A percentile compares a stretch with the other conserved stretches of the same genome.
phyloP scores from a whole-genome alignment of 2,113 vertebrate genomes.

The Hippocampus zosterae region DNA sequence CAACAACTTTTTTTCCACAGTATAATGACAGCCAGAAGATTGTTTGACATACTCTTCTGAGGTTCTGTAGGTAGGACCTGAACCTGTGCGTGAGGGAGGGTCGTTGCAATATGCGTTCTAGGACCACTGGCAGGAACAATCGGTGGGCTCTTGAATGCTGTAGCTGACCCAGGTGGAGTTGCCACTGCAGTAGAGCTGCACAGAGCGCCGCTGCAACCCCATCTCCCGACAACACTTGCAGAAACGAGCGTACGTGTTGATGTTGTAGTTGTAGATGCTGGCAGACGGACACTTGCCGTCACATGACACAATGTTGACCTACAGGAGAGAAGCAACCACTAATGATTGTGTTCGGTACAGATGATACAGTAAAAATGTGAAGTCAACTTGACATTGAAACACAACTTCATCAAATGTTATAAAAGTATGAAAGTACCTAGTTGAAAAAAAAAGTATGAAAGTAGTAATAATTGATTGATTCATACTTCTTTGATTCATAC shows the following conservation, averaged over 20 bases:
- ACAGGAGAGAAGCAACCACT: conserved; percentile 3
- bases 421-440: no score
- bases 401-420: not conserved
- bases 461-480: no score
- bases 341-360: not conserved
- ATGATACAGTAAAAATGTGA: not conserved
- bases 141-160: conserved; percentile 91
- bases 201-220: conserved; percentile 84
- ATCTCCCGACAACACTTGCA: conserved; percentile 97
- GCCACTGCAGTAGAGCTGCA: conserved; percentile 89
- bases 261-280: conserved; percentile 99
- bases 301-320: conserved; percentile 97
- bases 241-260: conserved; percentile 93
- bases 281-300: conserved; percentile 95
- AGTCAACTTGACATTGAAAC: not conserved
- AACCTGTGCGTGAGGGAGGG: conserved; percentile 2
- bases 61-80: not conserved
- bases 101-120: conserved; percentile 48
- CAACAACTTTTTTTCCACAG: not conserved
- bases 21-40: not conserved
- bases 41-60: not conserved
- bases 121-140: conserved; percentile 98
- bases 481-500: no score
- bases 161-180: conserved; percentile 96
- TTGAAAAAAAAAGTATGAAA: no score